A percentile compares a stretch with the other conserved stretches of the same genome.
These are phyloP conservation scores for Doryteuthis pealeii DNA, from an alignment of 1,140 invertebrate genomes.

Conservation along the genomic window DNA sequence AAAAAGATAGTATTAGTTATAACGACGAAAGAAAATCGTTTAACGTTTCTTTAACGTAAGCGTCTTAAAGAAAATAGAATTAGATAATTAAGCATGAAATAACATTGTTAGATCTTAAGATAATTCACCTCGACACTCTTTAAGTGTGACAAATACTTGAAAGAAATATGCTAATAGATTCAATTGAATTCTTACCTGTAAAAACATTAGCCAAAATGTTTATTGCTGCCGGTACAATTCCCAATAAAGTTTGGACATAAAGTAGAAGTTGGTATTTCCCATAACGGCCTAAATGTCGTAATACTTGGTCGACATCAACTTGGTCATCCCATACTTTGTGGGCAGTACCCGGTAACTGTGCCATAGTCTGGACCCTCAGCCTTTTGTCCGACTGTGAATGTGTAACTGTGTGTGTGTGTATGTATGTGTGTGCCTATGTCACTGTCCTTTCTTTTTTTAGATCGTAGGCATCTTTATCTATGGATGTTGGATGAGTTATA, in stretches of 20 bases:
- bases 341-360: not conserved
- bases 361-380: not conserved
- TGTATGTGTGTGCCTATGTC: not conserved
- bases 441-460: too few relatives aligned
- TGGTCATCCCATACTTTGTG: constrained; percentile 1
- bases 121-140: too few relatives aligned
- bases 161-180: too few relatives aligned
- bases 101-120: too few relatives aligned
- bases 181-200: not conserved
- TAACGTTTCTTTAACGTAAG: too few relatives aligned
- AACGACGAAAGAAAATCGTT: too few relatives aligned
- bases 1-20: too few relatives aligned
- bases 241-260: not conserved
- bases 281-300: constrained; percentile 17
- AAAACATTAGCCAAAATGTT: not conserved
- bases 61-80: too few relatives aligned
- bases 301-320: constrained; percentile 29
- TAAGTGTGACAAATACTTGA: too few relatives aligned
- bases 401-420: not conserved
- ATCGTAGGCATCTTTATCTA: too few relatives aligned
- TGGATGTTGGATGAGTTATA: too few relatives aligned
- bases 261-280: not conserved
- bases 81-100: too few relatives aligned
- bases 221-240: not conserved
- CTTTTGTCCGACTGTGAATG: not conserved